Evolutionary conservation across 2,113 vertebrate species (phyloP), one percentile per base, ranked within the genome.

Genomic region (Charadrius vociferus): DNA sequence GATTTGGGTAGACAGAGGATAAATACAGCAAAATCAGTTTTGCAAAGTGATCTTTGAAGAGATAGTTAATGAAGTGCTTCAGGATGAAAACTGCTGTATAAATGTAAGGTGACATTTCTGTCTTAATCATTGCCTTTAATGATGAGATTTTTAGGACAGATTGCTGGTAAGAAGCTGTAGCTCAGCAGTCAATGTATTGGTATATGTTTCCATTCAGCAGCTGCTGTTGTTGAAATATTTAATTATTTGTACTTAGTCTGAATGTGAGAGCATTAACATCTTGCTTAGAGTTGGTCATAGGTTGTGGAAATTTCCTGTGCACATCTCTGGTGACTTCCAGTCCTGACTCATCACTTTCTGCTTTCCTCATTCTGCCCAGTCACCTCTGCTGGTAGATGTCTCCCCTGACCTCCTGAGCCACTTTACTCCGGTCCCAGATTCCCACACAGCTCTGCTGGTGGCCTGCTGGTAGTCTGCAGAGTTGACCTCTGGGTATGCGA

Each of bases 21-120:
- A 95, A 96, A 95, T 90, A 90, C 73, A 93, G 94, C 66, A 81
- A 70, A 91, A 89, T 86, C 86, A 87, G 66, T 84, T 39, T 66
- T 45, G 73, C 72, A 52, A 52, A 93, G 73, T 93, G 97, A 86
- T 95, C 93, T 91, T 94, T 91, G 86, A 81, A 55, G 85, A 68
- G 93, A 87, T 49, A 91, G 89, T 67, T 96, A 95, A 95, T 94
- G 92, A 94, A 92, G 86, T 87, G 83, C 93, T 95, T 92, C 83
- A 95, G 81, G 81, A 95, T 86, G 86, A 97, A 92, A 95, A 78
- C 24, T 41, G 86, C 56, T 72, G 50, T 62, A 12, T 79, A 77
- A 93, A 90, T 65, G 62, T 56, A 71, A 83, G 83, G 77, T 93
- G 88, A 82, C 91, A 85, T 92, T 95, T 88, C 86, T 95, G 52